Evolutionary conservation across 2,113 vertebrate species (phyloP).

Genomic region (Colinus virginianus): DNA sequence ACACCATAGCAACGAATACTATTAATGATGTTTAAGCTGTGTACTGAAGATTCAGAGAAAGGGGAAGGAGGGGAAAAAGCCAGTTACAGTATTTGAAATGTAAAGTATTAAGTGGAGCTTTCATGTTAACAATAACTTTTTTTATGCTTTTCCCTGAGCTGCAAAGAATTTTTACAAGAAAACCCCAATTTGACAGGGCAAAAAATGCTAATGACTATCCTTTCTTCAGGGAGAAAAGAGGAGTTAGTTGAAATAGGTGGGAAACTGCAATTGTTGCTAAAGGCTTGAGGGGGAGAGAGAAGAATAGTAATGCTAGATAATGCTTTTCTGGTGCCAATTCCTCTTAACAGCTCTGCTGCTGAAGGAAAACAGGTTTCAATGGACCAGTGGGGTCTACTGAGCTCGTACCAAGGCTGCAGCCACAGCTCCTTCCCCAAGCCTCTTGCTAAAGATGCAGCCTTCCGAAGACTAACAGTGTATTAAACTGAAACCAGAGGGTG

Average conservation of each 20-base stretch:
- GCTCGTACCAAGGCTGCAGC: background rate
- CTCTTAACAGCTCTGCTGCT: slow-evolving; percentile 7
- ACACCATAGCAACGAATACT: slow-evolving; percentile 59
- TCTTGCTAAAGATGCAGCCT: background rate
- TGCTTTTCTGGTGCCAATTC: slow-evolving; percentile 44
- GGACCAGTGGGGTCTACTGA: slow-evolving; percentile 3
- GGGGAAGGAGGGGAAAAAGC: background rate
- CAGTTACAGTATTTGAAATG: slow-evolving; percentile 65
- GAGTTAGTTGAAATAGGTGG: slow-evolving; percentile 68
- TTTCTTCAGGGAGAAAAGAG: slow-evolving; percentile 61
- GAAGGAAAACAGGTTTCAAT: slow-evolving; percentile 18
- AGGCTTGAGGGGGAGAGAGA: slow-evolving; percentile 32
- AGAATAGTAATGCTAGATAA: slow-evolving; percentile 40
- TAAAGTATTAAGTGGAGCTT: slow-evolving; percentile 63
- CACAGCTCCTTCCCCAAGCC: background rate
- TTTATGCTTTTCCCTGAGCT: slow-evolving; percentile 29
- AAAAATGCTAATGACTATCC: slow-evolving; percentile 50
- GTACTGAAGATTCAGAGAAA: slow-evolving; percentile 37
- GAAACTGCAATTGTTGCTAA: slow-evolving; percentile 56
- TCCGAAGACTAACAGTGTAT: background rate
- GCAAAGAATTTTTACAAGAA: slow-evolving; percentile 48
- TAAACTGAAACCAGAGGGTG: slow-evolving; percentile 1
- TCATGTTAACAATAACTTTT: slow-evolving; percentile 62
- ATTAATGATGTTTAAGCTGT: slow-evolving; percentile 52
- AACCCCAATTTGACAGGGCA: slow-evolving; percentile 28